Percentiles rank a stretch among this genome's conserved stretches.
Evolutionary conservation across 2,797 vertebrate genomes (phyloP).

Genomic region (Pagetopsis macropterus): DNA sequence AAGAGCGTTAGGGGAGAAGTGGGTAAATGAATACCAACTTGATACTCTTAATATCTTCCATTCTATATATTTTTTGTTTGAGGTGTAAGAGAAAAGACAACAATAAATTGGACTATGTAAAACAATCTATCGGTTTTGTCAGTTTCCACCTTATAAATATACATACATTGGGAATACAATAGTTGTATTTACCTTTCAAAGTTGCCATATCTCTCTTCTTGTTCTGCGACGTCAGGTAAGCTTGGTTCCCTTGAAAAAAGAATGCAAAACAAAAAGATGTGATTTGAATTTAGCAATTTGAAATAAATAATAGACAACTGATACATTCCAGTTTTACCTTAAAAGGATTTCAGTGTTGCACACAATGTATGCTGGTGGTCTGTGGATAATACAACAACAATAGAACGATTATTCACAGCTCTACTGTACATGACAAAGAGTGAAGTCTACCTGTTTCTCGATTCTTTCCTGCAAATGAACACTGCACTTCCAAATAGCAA

Average conservation of each 20-base stretch:
- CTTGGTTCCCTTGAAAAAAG: slow-evolving; percentile 16
- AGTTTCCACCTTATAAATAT: too few relatives aligned
- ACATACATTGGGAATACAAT: background rate
- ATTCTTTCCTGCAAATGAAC: slow-evolving; percentile 27
- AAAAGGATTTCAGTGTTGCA: background rate
- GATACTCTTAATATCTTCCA: background rate
- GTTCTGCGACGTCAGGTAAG: background rate
- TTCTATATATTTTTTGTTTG: background rate
- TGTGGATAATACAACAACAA: slow-evolving; percentile 1
- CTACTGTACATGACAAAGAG: background rate
- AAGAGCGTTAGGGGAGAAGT: background rate
- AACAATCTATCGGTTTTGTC: too few relatives aligned
- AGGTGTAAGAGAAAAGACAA: background rate
- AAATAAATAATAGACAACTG: background rate
- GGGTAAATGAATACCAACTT: background rate
- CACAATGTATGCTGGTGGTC: accelerated
- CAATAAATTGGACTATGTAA: background rate
- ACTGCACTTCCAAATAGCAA: slow-evolving; percentile 25
- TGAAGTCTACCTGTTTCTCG: slow-evolving; percentile 30
- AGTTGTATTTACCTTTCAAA: slow-evolving; percentile 7
- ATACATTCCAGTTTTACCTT: background rate
- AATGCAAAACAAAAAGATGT: background rate
- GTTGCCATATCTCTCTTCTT: background rate
- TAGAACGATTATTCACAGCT: background rate
- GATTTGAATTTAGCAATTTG: background rate